Evolutionary conservation across 2,113 vertebrate genomes (phyloP).

Genomic region (Carassius gibelio): DNA sequence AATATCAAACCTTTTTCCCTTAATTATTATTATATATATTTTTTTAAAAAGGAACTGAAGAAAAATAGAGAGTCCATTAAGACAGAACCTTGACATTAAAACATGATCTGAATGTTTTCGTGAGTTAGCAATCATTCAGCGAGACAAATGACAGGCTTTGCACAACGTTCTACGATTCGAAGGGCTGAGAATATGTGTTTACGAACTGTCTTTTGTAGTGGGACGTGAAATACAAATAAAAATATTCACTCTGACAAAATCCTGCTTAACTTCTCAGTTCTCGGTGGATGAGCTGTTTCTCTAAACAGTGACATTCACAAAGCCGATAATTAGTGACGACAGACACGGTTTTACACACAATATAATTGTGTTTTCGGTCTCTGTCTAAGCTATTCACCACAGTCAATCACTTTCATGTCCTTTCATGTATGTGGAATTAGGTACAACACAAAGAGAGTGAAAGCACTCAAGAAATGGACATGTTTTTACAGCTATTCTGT

Average conservation of each 20-base stretch:
- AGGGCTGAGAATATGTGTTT: conserved; percentile 51
- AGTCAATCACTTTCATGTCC: conserved; percentile 52
- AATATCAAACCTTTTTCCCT: background rate
- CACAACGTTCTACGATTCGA: conserved; percentile 49
- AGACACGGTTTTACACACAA: conserved; percentile 55
- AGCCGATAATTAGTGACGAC: conserved; percentile 60
- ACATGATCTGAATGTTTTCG: conserved; percentile 38
- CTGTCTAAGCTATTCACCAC: conserved; percentile 56
- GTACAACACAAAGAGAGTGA: conserved; percentile 54
- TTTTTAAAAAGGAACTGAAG: background rate
- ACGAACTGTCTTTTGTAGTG: conserved; percentile 51
- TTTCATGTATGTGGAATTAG: conserved; percentile 55
- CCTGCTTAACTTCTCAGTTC: conserved; percentile 45
- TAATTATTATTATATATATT: background rate
- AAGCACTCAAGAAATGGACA: conserved; percentile 42
- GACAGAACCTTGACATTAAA: conserved; percentile 55
- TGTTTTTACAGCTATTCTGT: conserved; percentile 50
- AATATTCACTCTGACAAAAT: conserved; percentile 50
- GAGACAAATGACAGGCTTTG: conserved; percentile 52
- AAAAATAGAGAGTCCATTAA: conserved; percentile 47
- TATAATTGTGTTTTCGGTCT: conserved; percentile 55
- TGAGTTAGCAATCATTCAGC: conserved; percentile 59
- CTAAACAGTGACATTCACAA: conserved; percentile 57
- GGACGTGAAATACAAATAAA: conserved; percentile 39
- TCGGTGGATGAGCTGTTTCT: conserved; percentile 50